Evolutionary conservation across 2,113 vertebrate species (phyloP).

Genomic region (Daboia siamensis): DNA sequence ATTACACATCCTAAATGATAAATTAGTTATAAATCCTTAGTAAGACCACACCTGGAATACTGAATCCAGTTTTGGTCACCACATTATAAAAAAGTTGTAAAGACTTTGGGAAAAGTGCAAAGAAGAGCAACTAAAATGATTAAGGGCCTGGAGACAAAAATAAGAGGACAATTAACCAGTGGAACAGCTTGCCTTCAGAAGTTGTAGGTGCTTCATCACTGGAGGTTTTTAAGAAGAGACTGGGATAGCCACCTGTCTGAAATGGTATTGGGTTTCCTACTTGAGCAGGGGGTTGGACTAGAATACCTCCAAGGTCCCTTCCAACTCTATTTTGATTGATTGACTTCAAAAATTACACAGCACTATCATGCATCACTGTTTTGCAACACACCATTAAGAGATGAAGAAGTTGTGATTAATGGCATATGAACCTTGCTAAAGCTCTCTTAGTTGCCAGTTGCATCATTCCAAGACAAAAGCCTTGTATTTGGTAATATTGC

Average conservation of each 20-base stretch:
- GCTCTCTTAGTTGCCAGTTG: background rate
- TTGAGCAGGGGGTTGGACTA: background rate
- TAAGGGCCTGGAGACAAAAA: background rate
- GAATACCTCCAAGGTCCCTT: background rate
- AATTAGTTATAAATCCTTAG: background rate
- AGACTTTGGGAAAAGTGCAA: background rate
- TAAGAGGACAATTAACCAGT: background rate
- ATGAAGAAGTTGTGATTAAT: background rate
- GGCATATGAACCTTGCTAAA: background rate
- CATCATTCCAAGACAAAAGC: background rate
- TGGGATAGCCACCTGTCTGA: background rate
- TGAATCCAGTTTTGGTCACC: background rate
- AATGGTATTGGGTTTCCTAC: background rate
- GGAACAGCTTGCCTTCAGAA: background rate
- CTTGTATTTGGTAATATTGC: background rate
- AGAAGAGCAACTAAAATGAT: background rate
- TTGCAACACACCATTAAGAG: background rate
- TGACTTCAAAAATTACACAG: background rate
- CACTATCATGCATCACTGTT: background rate
- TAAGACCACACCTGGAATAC: background rate
- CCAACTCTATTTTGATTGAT: background rate
- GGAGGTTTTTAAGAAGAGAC: background rate
- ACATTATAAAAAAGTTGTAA: background rate
- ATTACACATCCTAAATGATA: background rate
- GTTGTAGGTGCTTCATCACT: background rate